Percentiles rank a stretch among this genome's conserved stretches.
phyloP scores from a whole-genome alignment of 2,113 vertebrate species.

The Otocyon megalotis region DNA sequence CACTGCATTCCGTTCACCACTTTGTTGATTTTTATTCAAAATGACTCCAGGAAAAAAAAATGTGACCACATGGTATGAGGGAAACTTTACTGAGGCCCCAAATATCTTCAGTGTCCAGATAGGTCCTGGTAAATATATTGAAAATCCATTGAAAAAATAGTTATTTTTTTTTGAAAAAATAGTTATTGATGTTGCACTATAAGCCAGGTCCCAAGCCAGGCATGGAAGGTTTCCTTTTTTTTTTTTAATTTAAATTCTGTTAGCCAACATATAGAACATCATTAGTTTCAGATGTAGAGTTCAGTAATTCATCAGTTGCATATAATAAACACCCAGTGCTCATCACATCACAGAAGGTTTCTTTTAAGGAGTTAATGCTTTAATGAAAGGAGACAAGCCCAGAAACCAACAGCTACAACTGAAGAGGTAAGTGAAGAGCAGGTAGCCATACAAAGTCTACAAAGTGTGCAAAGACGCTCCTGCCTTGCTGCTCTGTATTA shows the following conservation, averaged over 20 bases:
- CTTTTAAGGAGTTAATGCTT: neutral
- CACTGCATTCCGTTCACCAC: too few relatives aligned
- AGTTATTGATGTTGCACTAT: neutral
- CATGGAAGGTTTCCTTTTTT: neutral
- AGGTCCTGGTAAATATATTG: neutral
- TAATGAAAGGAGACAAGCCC: neutral
- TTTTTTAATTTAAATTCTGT: too few relatives aligned
- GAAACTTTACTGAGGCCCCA: neutral
- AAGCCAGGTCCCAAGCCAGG: neutral
- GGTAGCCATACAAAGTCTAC: neutral
- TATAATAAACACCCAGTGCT: too few relatives aligned
- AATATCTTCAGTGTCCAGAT: neutral
- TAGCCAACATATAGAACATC: too few relatives aligned
- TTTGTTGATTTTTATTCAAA: neutral
- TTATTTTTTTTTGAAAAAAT: neutral
- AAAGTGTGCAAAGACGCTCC: too few relatives aligned
- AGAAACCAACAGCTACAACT: neutral
- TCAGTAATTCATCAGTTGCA: too few relatives aligned
- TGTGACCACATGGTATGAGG: neutral
- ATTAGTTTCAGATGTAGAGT: too few relatives aligned
- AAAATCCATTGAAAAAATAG: neutral
- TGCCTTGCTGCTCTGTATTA: neutral
- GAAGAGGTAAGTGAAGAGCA: neutral
- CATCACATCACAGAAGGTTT: neutral
- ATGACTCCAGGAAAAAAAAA: neutral